phyloP scores from a whole-genome alignment of 2,113 vertebrate genomes.

The Sitta europaea region DNA sequence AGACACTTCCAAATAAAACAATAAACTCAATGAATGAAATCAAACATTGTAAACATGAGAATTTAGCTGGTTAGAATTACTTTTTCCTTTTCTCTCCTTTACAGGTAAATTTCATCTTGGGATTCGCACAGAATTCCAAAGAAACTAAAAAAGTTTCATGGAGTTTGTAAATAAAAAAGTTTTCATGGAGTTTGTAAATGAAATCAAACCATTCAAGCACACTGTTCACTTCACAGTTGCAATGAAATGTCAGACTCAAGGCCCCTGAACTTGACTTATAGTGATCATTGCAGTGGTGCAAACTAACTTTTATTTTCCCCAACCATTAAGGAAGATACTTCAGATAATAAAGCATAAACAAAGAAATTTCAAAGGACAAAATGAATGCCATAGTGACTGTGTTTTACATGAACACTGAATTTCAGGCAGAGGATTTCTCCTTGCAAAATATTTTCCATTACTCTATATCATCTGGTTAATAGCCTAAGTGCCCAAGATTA shows the following conservation, averaged over 20 bases:
- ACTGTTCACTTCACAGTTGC: neutral
- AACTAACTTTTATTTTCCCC: neutral
- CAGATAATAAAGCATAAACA: constrained; percentile 36
- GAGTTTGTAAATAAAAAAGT: neutral
- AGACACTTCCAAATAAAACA: neutral
- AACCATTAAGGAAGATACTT: neutral
- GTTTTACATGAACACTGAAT: neutral
- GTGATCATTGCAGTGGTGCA: neutral
- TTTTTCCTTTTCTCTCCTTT: neutral
- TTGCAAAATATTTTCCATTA: neutral
- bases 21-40: neutral
- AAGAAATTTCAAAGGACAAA: constrained; percentile 41
- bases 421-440: neutral
- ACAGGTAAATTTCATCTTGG: neutral
- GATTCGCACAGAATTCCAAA: neutral
- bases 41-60: neutral
- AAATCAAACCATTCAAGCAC: neutral
- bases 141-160: neutral
- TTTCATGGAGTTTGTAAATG: neutral
- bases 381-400: neutral
- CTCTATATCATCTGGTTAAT: neutral
- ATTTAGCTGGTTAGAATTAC: neutral
- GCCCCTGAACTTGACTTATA: neutral
- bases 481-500: neutral
- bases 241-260: neutral